Evolutionary conservation across 2,888 invertebrate genomes (phyloP).

Genomic region (Cataglyphis cursor): DNA sequence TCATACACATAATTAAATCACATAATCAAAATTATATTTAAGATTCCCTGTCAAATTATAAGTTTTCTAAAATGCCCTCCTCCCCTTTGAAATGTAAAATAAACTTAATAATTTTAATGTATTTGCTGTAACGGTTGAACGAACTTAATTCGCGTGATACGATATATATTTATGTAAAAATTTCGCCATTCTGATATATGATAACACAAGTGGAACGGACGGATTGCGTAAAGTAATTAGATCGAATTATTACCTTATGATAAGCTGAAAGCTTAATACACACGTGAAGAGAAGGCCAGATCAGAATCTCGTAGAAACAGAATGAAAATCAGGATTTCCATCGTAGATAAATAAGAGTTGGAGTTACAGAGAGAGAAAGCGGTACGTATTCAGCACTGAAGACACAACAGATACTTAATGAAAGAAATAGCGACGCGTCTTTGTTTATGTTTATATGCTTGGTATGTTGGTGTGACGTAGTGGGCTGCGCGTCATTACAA

Average conservation of each 20-base stretch:
- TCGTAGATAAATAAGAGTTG: not conserved
- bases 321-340: constrained; percentile 14
- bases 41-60: not conserved
- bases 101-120: not conserved
- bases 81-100: not conserved
- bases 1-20: not conserved
- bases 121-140: not conserved
- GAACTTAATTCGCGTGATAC: not conserved
- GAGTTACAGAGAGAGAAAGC: too few relatives aligned
- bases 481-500: too few relatives aligned
- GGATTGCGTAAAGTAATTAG: constrained; percentile 43
- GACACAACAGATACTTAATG: not conserved
- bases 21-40: not conserved
- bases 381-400: not conserved
- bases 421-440: too few relatives aligned
- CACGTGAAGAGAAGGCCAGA: not conserved
- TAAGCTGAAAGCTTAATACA: constrained; percentile 14
- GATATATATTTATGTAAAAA: constrained; percentile 1
- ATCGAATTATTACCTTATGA: constrained; percentile 31
- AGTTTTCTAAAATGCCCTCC: not conserved
- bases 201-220: not conserved
- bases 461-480: too few relatives aligned
- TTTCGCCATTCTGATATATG: not conserved
- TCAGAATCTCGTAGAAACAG: not conserved
- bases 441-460: too few relatives aligned